These are phyloP conservation scores for Echiichthys vipera DNA, from an alignment of 2,797 vertebrate genomes.

Conservation along the genomic window DNA sequence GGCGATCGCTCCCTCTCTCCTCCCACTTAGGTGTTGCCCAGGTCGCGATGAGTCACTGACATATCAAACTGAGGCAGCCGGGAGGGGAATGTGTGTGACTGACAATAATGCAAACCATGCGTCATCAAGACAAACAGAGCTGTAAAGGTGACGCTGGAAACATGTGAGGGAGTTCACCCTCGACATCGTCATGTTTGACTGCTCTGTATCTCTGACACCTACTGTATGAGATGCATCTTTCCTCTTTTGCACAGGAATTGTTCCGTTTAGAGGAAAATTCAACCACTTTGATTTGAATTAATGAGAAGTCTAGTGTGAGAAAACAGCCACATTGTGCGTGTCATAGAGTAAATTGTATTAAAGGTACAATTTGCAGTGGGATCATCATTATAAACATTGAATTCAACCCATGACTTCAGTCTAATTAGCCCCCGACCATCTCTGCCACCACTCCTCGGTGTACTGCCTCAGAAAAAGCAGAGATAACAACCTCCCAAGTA, in stretches of 20 bases:
- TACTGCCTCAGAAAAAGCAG: neutral
- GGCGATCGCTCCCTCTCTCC: slow-evolving; percentile 23
- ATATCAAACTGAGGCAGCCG: slow-evolving; percentile 34
- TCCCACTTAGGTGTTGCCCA: slow-evolving; percentile 40
- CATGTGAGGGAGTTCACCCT: neutral
- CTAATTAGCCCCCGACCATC: slow-evolving; percentile 23
- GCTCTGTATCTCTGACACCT: neutral
- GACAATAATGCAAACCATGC: slow-evolving; percentile 18
- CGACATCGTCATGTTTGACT: neutral
- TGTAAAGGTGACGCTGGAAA: neutral
- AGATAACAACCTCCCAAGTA: slow-evolving; percentile 24
- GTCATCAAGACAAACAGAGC: neutral
- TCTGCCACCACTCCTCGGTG: neutral
- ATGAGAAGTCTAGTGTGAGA: neutral
- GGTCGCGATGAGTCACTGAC: slow-evolving; percentile 53
- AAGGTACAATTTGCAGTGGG: too few species aligned
- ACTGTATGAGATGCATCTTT: neutral
- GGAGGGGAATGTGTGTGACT: slow-evolving; percentile 16
- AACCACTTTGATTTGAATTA: neutral
- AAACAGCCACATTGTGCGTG: neutral
- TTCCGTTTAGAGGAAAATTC: neutral
- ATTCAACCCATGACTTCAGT: slow-evolving; percentile 8
- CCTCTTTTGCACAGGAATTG: neutral
- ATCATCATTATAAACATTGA: too few species aligned
- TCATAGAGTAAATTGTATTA: neutral